A percentile compares a stretch with the other conserved stretches of the same genome.
phyloP scores from a whole-genome alignment of 2,888 invertebrate species.

The Hypsopygia costalis region DNA sequence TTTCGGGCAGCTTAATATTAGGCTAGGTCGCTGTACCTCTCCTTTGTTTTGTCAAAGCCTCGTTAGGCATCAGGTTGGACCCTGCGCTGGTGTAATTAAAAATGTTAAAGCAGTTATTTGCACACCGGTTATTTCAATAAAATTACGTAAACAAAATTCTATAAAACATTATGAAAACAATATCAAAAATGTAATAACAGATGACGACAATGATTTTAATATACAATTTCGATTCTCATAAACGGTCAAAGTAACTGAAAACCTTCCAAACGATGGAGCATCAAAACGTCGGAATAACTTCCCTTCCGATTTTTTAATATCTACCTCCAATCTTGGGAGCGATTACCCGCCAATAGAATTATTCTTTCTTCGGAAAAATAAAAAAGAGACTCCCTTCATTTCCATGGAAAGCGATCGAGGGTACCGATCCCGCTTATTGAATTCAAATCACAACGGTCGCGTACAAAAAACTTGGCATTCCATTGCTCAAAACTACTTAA shows the following conservation, averaged over 20 bases:
- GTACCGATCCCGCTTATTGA: conserved; percentile 60
- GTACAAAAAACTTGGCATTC: conserved; percentile 40
- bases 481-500: conserved; percentile 4
- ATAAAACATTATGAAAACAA: not conserved
- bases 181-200: conserved; percentile 5
- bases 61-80: too few species aligned
- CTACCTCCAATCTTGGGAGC: conserved; percentile 39
- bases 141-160: too few species aligned
- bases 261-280: conserved; percentile 15
- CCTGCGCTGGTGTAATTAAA: too few species aligned
- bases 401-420: conserved; percentile 59
- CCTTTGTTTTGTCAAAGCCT: too few species aligned
- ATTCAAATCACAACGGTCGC: conserved; percentile 58
- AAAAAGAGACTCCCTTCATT: conserved; percentile 53
- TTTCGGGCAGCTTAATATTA: too few species aligned
- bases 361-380: conserved; percentile 42
- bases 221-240: conserved; percentile 5
- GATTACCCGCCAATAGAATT: conserved; percentile 53
- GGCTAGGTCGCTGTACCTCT: too few species aligned
- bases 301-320: conserved; percentile 40
- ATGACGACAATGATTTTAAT: conserved; percentile 7
- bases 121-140: too few species aligned
- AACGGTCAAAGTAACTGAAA: conserved; percentile 3
- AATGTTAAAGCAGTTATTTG: too few species aligned
- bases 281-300: conserved; percentile 25